A percentile compares a stretch with the other conserved stretches of the same genome.
These are phyloP conservation scores for Psittacula cyanocephala DNA, from an alignment of 2,113 vertebrate species.

Conservation along the genomic window DNA sequence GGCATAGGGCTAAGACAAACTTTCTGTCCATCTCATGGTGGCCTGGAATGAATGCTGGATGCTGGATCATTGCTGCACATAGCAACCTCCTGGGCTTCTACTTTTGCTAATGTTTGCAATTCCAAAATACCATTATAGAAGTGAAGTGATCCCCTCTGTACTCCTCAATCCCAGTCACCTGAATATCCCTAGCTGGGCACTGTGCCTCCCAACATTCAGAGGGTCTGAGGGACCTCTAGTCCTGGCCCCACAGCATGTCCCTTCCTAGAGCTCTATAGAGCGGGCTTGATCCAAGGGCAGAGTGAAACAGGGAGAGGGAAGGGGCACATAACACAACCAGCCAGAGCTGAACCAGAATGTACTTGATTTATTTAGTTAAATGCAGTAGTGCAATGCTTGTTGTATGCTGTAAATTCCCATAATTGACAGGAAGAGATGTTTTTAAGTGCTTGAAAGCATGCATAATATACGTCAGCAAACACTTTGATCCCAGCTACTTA, in stretches of 20 bases:
- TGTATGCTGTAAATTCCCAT: not conserved
- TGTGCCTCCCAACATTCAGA: not conserved
- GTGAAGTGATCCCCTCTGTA: not conserved
- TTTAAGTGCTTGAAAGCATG: not conserved
- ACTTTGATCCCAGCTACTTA: not conserved
- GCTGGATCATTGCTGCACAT: not conserved
- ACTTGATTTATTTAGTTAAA: not conserved
- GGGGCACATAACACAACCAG: not conserved
- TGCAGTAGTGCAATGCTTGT: not conserved
- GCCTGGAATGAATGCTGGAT: not conserved
- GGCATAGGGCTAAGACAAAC: not conserved
- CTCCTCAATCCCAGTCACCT: not conserved
- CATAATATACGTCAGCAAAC: not conserved
- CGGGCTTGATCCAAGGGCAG: not conserved
- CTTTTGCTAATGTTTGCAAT: not conserved
- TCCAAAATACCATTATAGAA: not conserved
- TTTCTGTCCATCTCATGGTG: not conserved
- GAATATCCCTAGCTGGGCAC: not conserved
- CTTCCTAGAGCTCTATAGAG: not conserved
- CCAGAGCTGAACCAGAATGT: not conserved
- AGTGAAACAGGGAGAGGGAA: not conserved
- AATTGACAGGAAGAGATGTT: not conserved
- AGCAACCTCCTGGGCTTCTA: not conserved
- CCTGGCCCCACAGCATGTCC: accelerated
- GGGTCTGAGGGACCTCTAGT: not conserved